These are phyloP conservation scores for Andrena minutula DNA, from an alignment of 2,888 invertebrate species.

Conservation along the genomic window DNA sequence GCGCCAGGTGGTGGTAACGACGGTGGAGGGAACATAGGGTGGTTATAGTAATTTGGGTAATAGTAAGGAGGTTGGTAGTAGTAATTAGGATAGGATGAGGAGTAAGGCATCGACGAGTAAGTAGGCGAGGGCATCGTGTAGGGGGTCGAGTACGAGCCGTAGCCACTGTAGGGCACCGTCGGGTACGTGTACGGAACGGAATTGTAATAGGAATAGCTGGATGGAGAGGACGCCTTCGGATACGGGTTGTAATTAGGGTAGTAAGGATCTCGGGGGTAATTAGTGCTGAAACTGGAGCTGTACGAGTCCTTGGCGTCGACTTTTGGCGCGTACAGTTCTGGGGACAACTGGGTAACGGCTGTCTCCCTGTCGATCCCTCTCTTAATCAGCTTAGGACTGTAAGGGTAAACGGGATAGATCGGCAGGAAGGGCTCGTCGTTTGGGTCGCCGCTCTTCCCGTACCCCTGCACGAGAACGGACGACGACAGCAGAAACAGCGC, in stretches of 20 bases:
- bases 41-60: constrained; percentile 77
- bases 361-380: constrained; percentile 77
- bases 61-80: constrained; percentile 78
- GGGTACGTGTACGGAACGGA: constrained; percentile 50
- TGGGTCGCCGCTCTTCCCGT: constrained; percentile 71
- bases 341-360: constrained; percentile 67
- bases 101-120: constrained; percentile 54
- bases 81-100: constrained; percentile 75
- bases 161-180: constrained; percentile 34
- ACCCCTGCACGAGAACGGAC: constrained; percentile 74
- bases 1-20: constrained; percentile 69
- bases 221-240: constrained; percentile 60
- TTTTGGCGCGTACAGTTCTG: constrained; percentile 80
- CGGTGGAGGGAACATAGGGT: constrained; percentile 71
- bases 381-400: constrained; percentile 81
- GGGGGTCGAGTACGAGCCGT: constrained; percentile 58
- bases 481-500: constrained; percentile 76
- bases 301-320: constrained; percentile 79
- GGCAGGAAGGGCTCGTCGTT: constrained; percentile 83
- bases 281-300: constrained; percentile 68
- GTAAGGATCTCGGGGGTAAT: constrained; percentile 76
- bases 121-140: constrained; percentile 55
- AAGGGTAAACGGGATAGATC: constrained; percentile 81
- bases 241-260: constrained; percentile 75
- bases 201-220: constrained; percentile 55